phyloP scores from a whole-genome alignment of 2,797 vertebrate species.

The Lutjanus campechanus region DNA sequence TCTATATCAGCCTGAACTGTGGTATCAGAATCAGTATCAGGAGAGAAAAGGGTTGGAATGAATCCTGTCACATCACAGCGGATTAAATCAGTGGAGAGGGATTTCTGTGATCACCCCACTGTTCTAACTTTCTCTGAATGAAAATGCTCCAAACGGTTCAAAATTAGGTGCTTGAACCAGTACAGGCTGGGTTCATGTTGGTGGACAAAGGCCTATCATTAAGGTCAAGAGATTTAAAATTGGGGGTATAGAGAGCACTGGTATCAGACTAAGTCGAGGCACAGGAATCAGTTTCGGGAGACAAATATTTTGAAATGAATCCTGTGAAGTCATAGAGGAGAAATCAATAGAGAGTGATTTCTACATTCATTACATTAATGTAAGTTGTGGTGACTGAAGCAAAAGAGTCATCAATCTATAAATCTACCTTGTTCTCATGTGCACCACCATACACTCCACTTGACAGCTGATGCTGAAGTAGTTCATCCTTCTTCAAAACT shows the following conservation, averaged over 20 bases:
- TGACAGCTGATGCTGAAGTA: neutral
- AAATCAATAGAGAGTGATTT: neutral
- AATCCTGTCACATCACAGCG: neutral
- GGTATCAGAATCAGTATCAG: neutral
- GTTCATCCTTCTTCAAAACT: neutral
- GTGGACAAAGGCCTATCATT: too few species aligned
- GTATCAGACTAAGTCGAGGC: too few species aligned
- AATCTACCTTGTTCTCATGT: neutral
- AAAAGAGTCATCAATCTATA: neutral
- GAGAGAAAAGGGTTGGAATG: neutral
- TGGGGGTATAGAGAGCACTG: too few species aligned
- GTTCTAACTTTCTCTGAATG: too few species aligned
- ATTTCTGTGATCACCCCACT: neutral
- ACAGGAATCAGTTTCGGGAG: neutral
- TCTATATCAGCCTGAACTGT: too few species aligned
- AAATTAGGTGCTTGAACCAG: too few species aligned
- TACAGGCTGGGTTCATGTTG: too few species aligned
- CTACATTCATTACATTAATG: too few species aligned
- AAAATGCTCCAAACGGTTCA: too few species aligned
- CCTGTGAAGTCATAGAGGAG: neutral
- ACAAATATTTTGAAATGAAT: neutral
- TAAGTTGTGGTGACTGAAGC: neutral
- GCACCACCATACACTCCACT: accelerated
- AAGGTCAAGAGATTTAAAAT: too few species aligned
- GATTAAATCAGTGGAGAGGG: neutral